Evolutionary conservation across 2,888 invertebrate genomes (phyloP), one percentile per base, ranked within the genome.

Genomic region (Lasius fuliginosus): DNA sequence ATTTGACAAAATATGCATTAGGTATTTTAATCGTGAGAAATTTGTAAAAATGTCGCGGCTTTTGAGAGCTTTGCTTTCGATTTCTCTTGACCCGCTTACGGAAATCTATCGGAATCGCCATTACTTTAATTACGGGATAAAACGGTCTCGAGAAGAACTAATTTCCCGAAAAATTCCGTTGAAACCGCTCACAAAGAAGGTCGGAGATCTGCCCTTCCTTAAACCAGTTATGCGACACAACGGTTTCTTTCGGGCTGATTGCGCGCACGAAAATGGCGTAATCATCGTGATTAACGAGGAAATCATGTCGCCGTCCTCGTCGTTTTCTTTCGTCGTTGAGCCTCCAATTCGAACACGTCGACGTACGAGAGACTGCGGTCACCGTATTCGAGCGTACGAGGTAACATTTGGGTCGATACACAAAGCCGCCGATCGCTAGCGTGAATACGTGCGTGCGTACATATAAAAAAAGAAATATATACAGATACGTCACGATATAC

Each of bases 271-370:
- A 89, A 90, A 85, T 84, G 88, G 86, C 89, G 88, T 88, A 90
- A 92, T 92, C 86, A 89, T 84, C 85, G 88, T 91, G 91, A 92
- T 91, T 92, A 91, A 92, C 92, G 90, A 91, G 90, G 74, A 88
- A 91, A 90, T 85, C 82, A 84, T 89, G 90, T 89, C 85, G 82
- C 60, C 83, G 82, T 74, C 46, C 46, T 64, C 76, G 77, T 68
- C 84, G 77, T 65, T 65, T 67, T 68, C 76, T 56, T 73, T 69
- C 65, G 82, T 33, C 79, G 82, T 42, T 53, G 62, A 56, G 74
- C 60, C 75, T 53, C 77, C 74, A 85, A 67, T 65, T 67, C 77
- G 85, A 79, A 73, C 81, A 60, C 68, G 74, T 79, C 69, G 77
- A 9, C 69, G 77, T 74, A 84, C 67, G 75, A 49, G 87, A 53